Evolutionary conservation across 1,140 invertebrate genomes (phyloP).

Genomic region (Bombus superbus): DNA sequence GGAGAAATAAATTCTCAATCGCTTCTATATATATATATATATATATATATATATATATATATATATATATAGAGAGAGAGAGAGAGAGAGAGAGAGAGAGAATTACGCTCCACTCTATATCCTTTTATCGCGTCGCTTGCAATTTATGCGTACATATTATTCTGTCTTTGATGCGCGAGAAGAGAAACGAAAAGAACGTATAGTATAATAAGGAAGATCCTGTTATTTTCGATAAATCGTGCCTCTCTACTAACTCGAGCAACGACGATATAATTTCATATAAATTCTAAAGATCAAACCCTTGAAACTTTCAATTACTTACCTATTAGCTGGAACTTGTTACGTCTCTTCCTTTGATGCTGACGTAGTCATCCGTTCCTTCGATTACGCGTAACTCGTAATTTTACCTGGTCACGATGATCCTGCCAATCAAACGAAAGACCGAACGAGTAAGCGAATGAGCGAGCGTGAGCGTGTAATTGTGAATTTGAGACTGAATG

Average conservation of each 20-base stretch:
- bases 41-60: no score
- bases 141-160: neutral
- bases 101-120: neutral
- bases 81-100: no score
- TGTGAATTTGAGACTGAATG: neutral
- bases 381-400: neutral
- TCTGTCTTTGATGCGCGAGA: neutral
- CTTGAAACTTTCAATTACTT: slow-evolving; percentile 12
- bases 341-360: neutral
- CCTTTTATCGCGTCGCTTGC: neutral
- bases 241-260: neutral
- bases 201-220: neutral
- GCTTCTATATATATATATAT: neutral
- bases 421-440: slow-evolving; percentile 20
- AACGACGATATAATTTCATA: neutral
- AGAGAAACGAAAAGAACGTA: neutral
- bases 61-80: no score
- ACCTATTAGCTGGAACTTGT: neutral
- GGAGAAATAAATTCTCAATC: neutral
- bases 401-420: slow-evolving; percentile 7
- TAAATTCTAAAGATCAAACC: neutral
- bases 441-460: neutral
- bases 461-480: neutral
- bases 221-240: neutral
- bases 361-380: neutral